phyloP scores from a whole-genome alignment of 2,113 vertebrate genomes.

The Otus sunia region DNA sequence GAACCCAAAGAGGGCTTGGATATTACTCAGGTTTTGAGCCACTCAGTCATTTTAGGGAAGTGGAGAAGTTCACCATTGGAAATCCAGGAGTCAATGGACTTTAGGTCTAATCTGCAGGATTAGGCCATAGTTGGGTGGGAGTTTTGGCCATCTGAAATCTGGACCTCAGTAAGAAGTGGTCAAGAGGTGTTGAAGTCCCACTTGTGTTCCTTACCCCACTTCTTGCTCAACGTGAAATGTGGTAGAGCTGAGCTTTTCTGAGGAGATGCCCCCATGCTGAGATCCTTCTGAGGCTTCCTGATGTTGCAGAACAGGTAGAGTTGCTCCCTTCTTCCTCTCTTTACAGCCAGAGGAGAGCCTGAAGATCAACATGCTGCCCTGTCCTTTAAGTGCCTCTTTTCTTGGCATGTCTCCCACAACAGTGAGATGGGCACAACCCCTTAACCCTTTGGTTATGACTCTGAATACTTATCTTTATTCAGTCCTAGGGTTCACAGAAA shows the following conservation, averaged over 20 bases:
- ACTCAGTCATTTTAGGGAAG: neutral
- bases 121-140: neutral
- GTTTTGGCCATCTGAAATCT: neutral
- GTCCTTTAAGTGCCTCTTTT: neutral
- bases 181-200: neutral
- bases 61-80: neutral
- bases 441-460: constrained; percentile 44
- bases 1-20: neutral
- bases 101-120: neutral
- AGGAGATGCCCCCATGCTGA: neutral
- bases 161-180: neutral
- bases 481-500: constrained; percentile 34
- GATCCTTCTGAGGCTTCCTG: neutral
- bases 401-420: neutral
- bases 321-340: neutral
- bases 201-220: neutral
- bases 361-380: neutral
- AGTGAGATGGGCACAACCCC: neutral
- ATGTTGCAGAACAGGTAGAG: neutral
- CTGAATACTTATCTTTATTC: constrained; percentile 41
- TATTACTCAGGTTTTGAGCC: neutral
- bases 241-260: neutral
- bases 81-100: neutral
- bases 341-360: neutral
- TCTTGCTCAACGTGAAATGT: neutral